These are phyloP conservation scores for Protonemura montana DNA, from an alignment of 2,888 invertebrate genomes.

Conservation along the genomic window DNA sequence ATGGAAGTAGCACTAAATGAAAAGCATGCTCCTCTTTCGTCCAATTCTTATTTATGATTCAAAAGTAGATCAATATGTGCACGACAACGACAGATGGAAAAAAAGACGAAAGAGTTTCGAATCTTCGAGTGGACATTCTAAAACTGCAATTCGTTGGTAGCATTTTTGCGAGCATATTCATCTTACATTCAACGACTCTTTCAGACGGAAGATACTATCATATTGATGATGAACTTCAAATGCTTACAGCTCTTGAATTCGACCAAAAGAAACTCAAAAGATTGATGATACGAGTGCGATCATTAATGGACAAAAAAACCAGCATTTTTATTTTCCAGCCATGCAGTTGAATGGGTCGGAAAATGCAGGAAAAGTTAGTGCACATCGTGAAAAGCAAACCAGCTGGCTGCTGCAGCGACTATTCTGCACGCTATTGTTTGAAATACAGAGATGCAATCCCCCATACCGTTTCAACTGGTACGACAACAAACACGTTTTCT, in stretches of 20 bases:
- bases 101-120: background rate
- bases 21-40: background rate
- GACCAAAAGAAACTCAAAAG: background rate
- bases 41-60: background rate
- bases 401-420: background rate
- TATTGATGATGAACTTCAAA: background rate
- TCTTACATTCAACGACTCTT: background rate
- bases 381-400: background rate
- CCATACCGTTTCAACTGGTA: background rate
- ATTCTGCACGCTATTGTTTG: background rate
- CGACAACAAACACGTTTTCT: background rate
- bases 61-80: background rate
- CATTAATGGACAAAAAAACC: slow-evolving; percentile 8
- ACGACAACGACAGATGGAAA: background rate
- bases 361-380: background rate
- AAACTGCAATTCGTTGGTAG: background rate
- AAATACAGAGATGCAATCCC: background rate
- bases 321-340: background rate
- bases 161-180: background rate
- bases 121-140: background rate
- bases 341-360: background rate
- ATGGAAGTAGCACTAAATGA: background rate
- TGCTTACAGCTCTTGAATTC: background rate
- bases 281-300: slow-evolving; percentile 1
- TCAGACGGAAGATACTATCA: background rate